Evolutionary conservation across 1,140 invertebrate genomes (phyloP), one percentile per base, ranked within the genome.

Genomic region (Aphelinus atriplicis): DNA sequence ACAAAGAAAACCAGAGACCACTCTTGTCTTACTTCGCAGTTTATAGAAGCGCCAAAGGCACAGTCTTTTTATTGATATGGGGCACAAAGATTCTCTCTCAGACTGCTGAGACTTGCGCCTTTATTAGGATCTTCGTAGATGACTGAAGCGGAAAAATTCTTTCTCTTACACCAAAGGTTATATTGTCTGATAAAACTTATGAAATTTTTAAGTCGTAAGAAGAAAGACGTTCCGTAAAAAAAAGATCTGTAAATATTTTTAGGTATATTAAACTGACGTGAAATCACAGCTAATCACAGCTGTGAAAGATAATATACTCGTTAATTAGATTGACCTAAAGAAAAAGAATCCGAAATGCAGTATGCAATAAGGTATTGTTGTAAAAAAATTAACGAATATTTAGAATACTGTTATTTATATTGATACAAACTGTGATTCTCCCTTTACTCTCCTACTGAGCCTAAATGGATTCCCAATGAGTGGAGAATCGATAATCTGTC

Each of bases 261-360:
- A 58, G 55, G 6, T 43, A 50, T 56, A 9, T 57, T 75, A 68
- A 67, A 10, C 3, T 26, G 26, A 26, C 26, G 26, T 26, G 26
- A 26, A 26, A 26, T 26, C 26, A 26, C 26, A 26, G 26, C 26
- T 26, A 26, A 26, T 26, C 26, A 26, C 0, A 45, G 43, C 75
- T 79, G 76, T 75, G 76, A 80, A 79, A 50, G 69, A 48, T 72
- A 47, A 69, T 73, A 71, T 65, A 51, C 56, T 77, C 68, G 45
- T 76, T 74, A 68, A 71, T 66, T 62, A 75, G 56, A 10, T 57
- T 55, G 47, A 51, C 58, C 48, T 61, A 67, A 53, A 26, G 2
- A 67, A 66, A 74, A 60, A 26, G 67, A 55, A 66, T 48, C 43
- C 45, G 45, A 70, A 64, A 42, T 69, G 46, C 55, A 63, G 46